These are phyloP conservation scores for Trissolcus basalis DNA, from an alignment of 1,140 invertebrate genomes.

Conservation along the genomic window DNA sequence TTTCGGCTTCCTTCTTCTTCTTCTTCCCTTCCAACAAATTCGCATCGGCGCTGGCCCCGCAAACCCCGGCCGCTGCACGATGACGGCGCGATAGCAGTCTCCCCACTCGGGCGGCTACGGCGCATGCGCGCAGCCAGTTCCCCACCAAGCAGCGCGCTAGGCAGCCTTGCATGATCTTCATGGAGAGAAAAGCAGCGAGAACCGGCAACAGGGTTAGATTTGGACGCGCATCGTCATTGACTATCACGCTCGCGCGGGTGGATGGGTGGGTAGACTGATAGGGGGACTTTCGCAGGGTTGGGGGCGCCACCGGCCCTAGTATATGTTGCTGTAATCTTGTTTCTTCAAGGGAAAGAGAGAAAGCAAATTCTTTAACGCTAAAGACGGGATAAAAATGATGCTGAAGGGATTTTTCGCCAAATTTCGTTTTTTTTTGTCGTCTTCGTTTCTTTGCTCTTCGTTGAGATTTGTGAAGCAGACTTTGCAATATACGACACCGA, in stretches of 20 bases:
- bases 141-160: constrained; percentile 13
- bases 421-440: constrained; percentile 18
- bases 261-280: constrained; percentile 52
- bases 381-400: constrained; percentile 51
- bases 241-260: constrained; percentile 64
- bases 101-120: constrained; percentile 35
- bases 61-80: constrained; percentile 24
- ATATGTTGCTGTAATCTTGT: constrained; percentile 69
- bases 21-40: constrained; percentile 43
- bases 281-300: constrained; percentile 12
- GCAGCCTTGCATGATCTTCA: constrained; percentile 54
- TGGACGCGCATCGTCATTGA: constrained; percentile 67
- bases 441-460: no score
- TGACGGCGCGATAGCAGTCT: constrained; percentile 53
- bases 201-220: constrained; percentile 71
- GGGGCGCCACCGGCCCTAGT: constrained; percentile 33
- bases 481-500: constrained; percentile 18
- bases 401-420: constrained; percentile 9
- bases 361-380: constrained; percentile 67
- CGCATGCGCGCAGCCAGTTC: constrained; percentile 18
- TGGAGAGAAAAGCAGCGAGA: constrained; percentile 62
- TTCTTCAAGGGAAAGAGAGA: constrained; percentile 53
- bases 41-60: constrained; percentile 16
- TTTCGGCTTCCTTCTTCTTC: constrained; percentile 54
- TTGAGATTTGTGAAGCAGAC: constrained; percentile 29